These are phyloP conservation scores for Drosophila bunnanda DNA, from an alignment of 2,888 invertebrate genomes.

Conservation along the genomic window DNA sequence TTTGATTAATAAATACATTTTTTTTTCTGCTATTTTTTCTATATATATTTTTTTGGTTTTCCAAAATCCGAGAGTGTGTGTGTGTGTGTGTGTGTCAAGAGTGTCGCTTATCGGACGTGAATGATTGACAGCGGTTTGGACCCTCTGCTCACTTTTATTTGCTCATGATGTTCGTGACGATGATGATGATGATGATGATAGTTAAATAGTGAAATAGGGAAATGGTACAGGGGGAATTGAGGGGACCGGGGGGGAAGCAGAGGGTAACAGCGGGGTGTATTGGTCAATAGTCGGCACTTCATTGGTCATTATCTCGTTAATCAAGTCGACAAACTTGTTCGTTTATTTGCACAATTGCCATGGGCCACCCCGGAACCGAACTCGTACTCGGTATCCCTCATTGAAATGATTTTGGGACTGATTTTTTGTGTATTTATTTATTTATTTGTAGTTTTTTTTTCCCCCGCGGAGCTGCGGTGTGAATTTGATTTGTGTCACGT, in stretches of 20 bases:
- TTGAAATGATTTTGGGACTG: conserved; percentile 29
- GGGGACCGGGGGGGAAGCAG: conserved; percentile 11
- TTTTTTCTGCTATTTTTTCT: neutral
- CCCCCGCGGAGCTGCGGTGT: conserved; percentile 34
- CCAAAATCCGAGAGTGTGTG: neutral
- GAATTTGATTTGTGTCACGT: conserved; percentile 57
- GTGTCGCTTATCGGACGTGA: conserved; percentile 31
- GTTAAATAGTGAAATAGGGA: conserved; percentile 15
- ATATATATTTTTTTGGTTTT: conserved; percentile 1
- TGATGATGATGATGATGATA: conserved; percentile 23
- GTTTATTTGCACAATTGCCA: conserved; percentile 53
- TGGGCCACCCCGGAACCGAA: conserved; percentile 51
- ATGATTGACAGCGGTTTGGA: conserved; percentile 48
- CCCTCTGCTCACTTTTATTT: conserved; percentile 26
- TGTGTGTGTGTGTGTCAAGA: conserved; percentile 7
- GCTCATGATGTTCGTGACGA: conserved; percentile 23
- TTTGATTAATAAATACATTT: neutral
- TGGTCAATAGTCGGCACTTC: conserved; percentile 44
- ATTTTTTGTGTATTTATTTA: conserved; percentile 12
- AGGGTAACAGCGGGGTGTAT: conserved; percentile 10
- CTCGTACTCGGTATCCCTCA: conserved; percentile 19
- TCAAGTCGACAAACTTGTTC: conserved; percentile 48
- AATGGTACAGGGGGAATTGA: neutral
- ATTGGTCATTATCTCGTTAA: conserved; percentile 57
- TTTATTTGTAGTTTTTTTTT: conserved; percentile 1